Conservation (phyloP, 1,140 invertebrate genomes). For the Drosophila equinoxialis region DNA sequence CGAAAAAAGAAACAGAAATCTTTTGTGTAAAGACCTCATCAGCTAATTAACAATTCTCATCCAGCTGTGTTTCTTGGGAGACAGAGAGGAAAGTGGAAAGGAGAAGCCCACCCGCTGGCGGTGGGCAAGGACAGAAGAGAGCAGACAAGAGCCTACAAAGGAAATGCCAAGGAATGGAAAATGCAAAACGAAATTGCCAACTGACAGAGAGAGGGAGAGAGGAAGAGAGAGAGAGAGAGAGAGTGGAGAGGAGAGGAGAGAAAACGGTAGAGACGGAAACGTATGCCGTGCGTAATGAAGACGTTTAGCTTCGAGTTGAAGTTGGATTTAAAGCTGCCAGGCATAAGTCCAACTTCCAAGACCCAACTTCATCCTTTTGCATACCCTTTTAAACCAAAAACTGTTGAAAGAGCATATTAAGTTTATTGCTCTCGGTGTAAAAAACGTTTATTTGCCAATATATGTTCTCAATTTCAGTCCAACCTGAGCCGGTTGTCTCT, state of each 20-base stretch:
- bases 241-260: neutral
- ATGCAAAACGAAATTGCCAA: constrained; percentile 79
- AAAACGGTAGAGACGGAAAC: constrained; percentile 34
- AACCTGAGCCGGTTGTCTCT: too few relatives aligned
- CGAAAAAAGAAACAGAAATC: too few relatives aligned
- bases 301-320: constrained; percentile 65
- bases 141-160: constrained; percentile 28
- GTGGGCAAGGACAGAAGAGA: neutral
- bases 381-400: neutral
- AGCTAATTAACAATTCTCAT: constrained; percentile 61
- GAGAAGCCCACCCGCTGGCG: constrained; percentile 39
- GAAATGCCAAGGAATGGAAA: constrained; percentile 79
- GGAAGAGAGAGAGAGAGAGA: neutral
- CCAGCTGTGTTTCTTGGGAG: constrained; percentile 15
- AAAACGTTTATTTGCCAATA: too few relatives aligned
- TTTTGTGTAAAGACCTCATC: constrained; percentile 41
- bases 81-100: neutral
- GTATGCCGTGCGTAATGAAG: constrained; percentile 75
- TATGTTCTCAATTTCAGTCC: too few relatives aligned
- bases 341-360: constrained; percentile 51
- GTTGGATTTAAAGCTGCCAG: constrained; percentile 47
- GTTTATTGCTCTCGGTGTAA: neutral
- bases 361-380: constrained; percentile 16
- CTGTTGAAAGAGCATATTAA: neutral
- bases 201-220: constrained; percentile 16